Conservation (phyloP, 2,797 vertebrate species). For the Borostomias antarcticus region DNA sequence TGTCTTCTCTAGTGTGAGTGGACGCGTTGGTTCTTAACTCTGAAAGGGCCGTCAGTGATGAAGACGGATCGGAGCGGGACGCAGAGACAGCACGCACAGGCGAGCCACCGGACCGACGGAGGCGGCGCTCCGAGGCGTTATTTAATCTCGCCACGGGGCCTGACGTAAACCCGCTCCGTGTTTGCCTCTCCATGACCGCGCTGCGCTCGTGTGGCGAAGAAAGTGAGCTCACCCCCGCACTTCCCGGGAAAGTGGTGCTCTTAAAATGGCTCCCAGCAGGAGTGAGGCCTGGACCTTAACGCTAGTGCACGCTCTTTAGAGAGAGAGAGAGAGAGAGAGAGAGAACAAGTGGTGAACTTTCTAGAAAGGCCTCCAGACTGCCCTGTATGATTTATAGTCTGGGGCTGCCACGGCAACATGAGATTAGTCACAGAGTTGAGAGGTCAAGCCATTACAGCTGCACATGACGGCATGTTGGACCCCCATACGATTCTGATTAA, state of each 20-base stretch:
- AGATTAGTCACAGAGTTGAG: constrained; percentile 78
- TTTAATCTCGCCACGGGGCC: constrained; percentile 46
- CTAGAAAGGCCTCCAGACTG: constrained; percentile 60
- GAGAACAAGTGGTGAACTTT: constrained; percentile 63
- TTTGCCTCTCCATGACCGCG: constrained; percentile 36
- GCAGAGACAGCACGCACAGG: constrained; percentile 37
- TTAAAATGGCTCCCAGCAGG: constrained; percentile 63
- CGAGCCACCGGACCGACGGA: constrained; percentile 6
- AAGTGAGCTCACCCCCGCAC: constrained; percentile 63
- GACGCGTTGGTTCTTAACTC: constrained; percentile 20
- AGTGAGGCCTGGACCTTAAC: constrained; percentile 35
- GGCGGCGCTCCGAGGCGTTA: constrained; percentile 43
- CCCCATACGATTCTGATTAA: constrained; percentile 73
- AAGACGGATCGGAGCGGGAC: constrained; percentile 14
- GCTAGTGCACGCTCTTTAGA: too few species aligned
- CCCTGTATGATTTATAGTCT: constrained; percentile 72
- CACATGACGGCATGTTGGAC: constrained; percentile 69
- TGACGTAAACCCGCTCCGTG: constrained; percentile 50
- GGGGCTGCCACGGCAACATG: constrained; percentile 68
- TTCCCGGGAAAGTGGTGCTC: constrained; percentile 56
- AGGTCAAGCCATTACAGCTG: constrained; percentile 78
- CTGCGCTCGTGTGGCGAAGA: constrained; percentile 46
- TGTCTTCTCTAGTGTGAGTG: background rate
- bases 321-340: constrained; percentile 50
- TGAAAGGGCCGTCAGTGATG: constrained; percentile 34